Base-by-base conservation (phyloP, 2,888 invertebrate species). In the Fissipunctia ypsillon region DNA sequence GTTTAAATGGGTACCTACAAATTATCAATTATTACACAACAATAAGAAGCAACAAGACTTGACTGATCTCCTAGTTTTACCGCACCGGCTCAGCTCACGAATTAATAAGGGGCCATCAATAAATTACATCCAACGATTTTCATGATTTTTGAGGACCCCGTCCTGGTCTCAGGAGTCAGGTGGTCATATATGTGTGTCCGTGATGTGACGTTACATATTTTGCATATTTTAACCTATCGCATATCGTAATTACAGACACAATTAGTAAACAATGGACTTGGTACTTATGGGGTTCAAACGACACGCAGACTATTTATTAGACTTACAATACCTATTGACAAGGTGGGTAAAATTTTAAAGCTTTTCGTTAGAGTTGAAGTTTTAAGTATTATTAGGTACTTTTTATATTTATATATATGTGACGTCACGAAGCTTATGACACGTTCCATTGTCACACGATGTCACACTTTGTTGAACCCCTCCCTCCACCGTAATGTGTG, bases 21-120 rank as follows among this genome's bases (percentile, higher is more conserved):
- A n/a, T n/a, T n/a, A n/a, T n/a, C n/a, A n/a, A n/a, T n/a, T n/a
- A n/a, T n/a, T n/a, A n/a, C n/a, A 56, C 14, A 22, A 73, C n/a
- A 54, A 43, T 31, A 60, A 66, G n/a, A 25, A 52, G 28, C 52
- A 52, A 66, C 5, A 28, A 45, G 16, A n/a, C n/a, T 48, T 43
- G 43, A 22, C 31, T 31, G 43, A 60, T 48, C 41, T 65, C 14
- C 45, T 43, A 60, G 52, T 50, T 38, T 48, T 22, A 59, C 43
- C 19, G 60, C 76, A 69, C 73, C 35, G 69, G 43, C 68, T 31
- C 45, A 31, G 22, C 63, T 14, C 63, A 63, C 63, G 28, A 61
- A 43, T 63, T 31, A n/a, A 16, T 63, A 63, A n/a, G 63, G 31
- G 31, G 10, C 31, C n/a, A 6, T 41, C 25, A 19, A 31, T 4